Percentiles rank a stretch among this genome's conserved stretches.
Conservation (phyloP, 2,113 vertebrate species). For the Mixornis gularis region DNA sequence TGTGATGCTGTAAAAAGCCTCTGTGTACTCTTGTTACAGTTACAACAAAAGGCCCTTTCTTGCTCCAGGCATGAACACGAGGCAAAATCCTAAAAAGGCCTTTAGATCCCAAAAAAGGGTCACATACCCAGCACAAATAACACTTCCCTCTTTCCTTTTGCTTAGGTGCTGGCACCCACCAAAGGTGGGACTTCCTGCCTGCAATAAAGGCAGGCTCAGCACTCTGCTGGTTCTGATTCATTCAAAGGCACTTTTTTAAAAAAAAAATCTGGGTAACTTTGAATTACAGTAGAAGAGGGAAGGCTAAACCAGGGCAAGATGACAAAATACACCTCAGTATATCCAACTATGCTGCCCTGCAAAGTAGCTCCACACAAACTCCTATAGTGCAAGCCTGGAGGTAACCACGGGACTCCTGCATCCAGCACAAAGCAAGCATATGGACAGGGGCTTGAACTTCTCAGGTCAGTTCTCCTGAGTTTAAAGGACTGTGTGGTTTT, state of each 20-base stretch:
- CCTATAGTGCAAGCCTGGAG: neutral
- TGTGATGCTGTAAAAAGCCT: neutral
- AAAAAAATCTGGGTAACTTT: neutral
- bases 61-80: neutral
- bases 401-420: neutral
- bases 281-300: neutral
- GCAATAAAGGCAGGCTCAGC: neutral
- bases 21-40: neutral
- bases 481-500: neutral
- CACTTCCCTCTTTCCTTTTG: neutral
- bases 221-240: neutral
- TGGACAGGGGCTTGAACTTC: neutral
- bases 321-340: neutral
- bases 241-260: neutral
- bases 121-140: neutral
- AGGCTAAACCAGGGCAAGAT: neutral
- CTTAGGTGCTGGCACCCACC: neutral
- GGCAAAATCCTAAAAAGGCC: neutral
- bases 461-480: neutral
- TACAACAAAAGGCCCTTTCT: neutral
- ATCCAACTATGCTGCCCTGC: neutral
- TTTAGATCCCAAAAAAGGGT: neutral
- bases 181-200: neutral
- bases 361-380: neutral
- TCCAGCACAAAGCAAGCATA: neutral